Conservation (phyloP, 92 coral and sea anemone genomes). For the Porites cylindrica region DNA sequence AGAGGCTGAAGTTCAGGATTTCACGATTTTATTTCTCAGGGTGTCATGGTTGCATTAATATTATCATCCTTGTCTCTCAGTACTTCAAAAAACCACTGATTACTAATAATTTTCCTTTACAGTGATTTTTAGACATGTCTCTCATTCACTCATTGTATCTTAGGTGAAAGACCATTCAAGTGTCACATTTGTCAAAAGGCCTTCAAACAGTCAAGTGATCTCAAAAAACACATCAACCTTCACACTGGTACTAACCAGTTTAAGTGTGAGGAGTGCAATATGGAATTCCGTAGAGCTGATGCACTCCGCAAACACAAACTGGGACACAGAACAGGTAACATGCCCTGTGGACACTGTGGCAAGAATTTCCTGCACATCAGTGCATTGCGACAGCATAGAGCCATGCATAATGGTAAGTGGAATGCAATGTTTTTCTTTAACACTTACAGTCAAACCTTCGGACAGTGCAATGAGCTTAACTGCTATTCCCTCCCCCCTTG, state of each 20-base stretch:
- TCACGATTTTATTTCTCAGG: too few relatives aligned
- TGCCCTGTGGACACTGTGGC: slow-evolving; percentile 84
- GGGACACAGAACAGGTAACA: slow-evolving; percentile 86
- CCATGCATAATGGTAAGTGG: slow-evolving; percentile 75
- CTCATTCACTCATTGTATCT: not conserved
- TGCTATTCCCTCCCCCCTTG: too few relatives aligned
- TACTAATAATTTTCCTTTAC: too few relatives aligned
- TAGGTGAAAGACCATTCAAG: slow-evolving; percentile 97
- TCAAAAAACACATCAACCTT: slow-evolving; percentile 97
- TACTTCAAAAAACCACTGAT: too few relatives aligned
- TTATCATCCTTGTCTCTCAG: too few relatives aligned
- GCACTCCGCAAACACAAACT: slow-evolving; percentile 96
- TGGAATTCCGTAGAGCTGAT: slow-evolving; percentile 98
- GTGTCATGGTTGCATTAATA: too few relatives aligned
- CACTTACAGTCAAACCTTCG: not conserved
- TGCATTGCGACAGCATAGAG: slow-evolving; percentile 79
- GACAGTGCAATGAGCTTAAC: too few relatives aligned
- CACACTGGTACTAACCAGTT: slow-evolving; percentile 99
- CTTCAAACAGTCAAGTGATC: slow-evolving; percentile 99
- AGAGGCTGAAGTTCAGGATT: too few relatives aligned
- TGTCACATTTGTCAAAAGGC: slow-evolving; percentile 97
- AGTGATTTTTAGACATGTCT: too few relatives aligned
- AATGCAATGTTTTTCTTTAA: not conserved
- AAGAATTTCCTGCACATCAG: slow-evolving; percentile 79
- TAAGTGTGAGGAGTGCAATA: slow-evolving; percentile 93